A percentile compares a stretch with the other conserved stretches of the same genome.
phyloP scores from a whole-genome alignment of 2,797 vertebrate species.

The Apogon talboti region DNA sequence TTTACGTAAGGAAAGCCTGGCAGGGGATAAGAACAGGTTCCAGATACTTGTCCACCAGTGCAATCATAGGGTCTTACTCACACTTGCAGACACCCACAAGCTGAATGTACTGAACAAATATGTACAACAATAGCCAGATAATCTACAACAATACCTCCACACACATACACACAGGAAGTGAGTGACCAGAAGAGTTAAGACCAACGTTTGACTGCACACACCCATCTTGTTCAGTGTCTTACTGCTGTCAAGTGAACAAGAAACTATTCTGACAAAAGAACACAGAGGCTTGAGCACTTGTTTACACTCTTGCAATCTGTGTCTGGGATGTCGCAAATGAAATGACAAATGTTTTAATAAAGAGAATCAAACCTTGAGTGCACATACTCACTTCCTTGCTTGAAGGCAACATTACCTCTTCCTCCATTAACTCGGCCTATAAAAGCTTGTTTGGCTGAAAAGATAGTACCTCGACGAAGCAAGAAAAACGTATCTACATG shows the following conservation, averaged over 20 bases:
- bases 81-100: conserved; percentile 8
- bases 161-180: not conserved
- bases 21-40: conserved; percentile 66
- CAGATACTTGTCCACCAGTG: conserved; percentile 28
- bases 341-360: conserved; percentile 67
- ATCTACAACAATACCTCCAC: not conserved
- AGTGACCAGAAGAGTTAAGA: not conserved
- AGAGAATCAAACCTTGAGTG: conserved; percentile 41
- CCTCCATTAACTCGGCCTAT: conserved; percentile 51
- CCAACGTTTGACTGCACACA: not conserved
- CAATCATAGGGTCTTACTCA: conserved; percentile 17
- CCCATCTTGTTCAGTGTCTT: not conserved
- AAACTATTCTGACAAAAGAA: conserved; percentile 1
- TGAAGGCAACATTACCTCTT: conserved; percentile 51
- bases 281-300: conserved; percentile 39
- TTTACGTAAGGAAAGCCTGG: conserved; percentile 72
- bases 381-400: conserved; percentile 49
- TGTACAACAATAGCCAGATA: conserved; percentile 4
- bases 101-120: conserved; percentile 5
- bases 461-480: conserved; percentile 40
- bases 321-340: conserved; percentile 31
- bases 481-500: conserved; percentile 26
- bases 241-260: not conserved
- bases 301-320: conserved; percentile 33
- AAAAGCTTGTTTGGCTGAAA: conserved; percentile 35